A percentile compares a stretch with the other conserved stretches of the same genome.
phyloP scores from a whole-genome alignment of 2,797 vertebrate species.

The Channa striata region DNA sequence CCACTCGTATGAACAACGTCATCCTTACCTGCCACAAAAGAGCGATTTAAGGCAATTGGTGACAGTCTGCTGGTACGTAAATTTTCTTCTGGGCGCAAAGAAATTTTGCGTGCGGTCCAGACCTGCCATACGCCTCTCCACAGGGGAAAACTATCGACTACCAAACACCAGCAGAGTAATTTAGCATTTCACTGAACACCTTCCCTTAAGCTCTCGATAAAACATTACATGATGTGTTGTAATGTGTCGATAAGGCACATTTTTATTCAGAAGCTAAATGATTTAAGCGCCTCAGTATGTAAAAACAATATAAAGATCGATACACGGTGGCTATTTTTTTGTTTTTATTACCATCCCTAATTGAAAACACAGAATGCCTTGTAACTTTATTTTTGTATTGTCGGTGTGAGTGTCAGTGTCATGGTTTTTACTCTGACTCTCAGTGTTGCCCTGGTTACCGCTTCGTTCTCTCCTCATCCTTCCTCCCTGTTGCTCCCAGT shows the following conservation, averaged over 20 bases:
- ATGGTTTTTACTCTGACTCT: too few species aligned
- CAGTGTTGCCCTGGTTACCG: too few species aligned
- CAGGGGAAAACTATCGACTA: background rate
- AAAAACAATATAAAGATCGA: slow-evolving; percentile 15
- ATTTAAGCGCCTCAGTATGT: background rate
- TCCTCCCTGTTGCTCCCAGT: too few species aligned
- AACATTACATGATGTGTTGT: slow-evolving; percentile 5
- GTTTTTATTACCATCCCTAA: background rate
- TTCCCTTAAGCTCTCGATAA: slow-evolving; percentile 10
- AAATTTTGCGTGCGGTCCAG: too few species aligned
- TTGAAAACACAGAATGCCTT: slow-evolving; percentile 4
- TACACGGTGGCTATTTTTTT: background rate
- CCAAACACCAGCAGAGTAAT: background rate
- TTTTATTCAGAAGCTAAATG: slow-evolving; percentile 12
- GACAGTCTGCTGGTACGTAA: too few species aligned
- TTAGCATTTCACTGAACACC: slow-evolving; percentile 14
- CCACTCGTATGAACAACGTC: background rate
- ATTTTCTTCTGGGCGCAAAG: too few species aligned
- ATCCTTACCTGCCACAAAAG: too few species aligned
- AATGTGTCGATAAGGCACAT: slow-evolving; percentile 21
- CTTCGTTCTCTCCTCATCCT: too few species aligned
- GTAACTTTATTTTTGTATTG: background rate
- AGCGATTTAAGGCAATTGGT: too few species aligned
- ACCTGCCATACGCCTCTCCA: too few species aligned
- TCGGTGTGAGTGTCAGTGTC: too few species aligned